Evolutionary conservation across 35 echinoderm and acorn worm species (phyloP).

Genomic region (Apostichopus californicus): DNA sequence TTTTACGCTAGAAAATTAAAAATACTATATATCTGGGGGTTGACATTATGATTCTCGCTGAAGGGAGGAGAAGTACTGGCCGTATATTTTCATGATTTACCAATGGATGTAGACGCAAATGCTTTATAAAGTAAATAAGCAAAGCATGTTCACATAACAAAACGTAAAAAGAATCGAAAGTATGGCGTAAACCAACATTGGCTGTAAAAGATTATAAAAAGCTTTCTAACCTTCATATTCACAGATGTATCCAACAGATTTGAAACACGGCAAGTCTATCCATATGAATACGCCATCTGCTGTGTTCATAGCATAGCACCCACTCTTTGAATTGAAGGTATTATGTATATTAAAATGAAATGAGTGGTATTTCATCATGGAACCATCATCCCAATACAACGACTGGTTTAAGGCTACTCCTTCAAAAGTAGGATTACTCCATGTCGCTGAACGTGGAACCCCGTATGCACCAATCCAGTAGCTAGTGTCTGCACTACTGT

Average conservation of each 20-base stretch:
- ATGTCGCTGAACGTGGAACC: not conserved
- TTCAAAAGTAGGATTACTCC: not conserved
- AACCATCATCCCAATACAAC: not conserved
- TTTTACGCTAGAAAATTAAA: too few relatives aligned
- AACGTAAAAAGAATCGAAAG: too few relatives aligned
- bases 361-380: not conserved
- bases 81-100: too few relatives aligned
- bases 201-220: too few relatives aligned
- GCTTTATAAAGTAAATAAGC: too few relatives aligned
- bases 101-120: too few relatives aligned
- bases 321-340: not conserved
- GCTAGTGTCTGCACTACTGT: not conserved
- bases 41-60: too few relatives aligned
- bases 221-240: constrained; percentile 10
- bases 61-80: too few relatives aligned
- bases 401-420: not conserved
- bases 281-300: not conserved
- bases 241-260: not conserved
- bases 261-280: not conserved
- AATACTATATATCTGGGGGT: too few relatives aligned
- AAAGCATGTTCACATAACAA: too few relatives aligned
- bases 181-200: too few relatives aligned
- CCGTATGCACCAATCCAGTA: not conserved
- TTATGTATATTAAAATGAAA: not conserved
- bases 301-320: not conserved